A percentile compares a stretch with the other conserved stretches of the same genome.
Conservation (phyloP, 1,140 invertebrate species). For the Whitmania pigra region DNA sequence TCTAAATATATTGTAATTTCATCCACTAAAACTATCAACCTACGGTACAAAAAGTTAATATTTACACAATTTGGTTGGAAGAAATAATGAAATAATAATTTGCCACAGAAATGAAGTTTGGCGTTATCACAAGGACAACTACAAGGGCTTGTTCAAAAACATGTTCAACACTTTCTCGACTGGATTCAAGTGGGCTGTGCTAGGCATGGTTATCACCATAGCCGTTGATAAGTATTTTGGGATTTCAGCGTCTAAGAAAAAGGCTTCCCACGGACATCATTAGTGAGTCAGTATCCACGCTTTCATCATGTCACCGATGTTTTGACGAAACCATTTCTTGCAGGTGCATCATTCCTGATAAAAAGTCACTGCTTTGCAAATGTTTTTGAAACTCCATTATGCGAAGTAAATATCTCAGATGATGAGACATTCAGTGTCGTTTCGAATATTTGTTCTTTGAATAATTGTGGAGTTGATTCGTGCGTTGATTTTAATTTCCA, state of each 20-base stretch:
- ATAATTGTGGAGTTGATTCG: no score
- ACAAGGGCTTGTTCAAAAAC: not conserved
- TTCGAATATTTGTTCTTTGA: no score
- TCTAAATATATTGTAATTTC: no score
- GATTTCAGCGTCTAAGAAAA: slow-evolving; percentile 13
- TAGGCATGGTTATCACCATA: slow-evolving; percentile 21
- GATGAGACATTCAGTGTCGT: no score
- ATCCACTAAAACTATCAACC: no score
- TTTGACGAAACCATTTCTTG: not conserved
- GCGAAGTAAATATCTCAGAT: no score
- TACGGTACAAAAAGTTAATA: no score
- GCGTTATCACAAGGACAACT: slow-evolving; percentile 14
- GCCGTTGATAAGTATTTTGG: slow-evolving; percentile 20
- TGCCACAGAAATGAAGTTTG: slow-evolving; percentile 21
- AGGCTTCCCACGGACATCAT: slow-evolving; percentile 17
- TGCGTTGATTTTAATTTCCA: no score
- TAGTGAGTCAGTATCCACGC: not conserved
- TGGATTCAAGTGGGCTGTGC: slow-evolving; percentile 15
- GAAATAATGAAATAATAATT: no score
- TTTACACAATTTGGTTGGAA: no score
- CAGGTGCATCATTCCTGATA: not conserved
- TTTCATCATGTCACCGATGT: not conserved
- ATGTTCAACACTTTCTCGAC: not conserved
- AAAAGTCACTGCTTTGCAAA: no score
- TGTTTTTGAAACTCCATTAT: no score